Percentiles rank a stretch among this genome's conserved stretches.
Evolutionary conservation across 2,113 vertebrate genomes (phyloP).

Genomic region (Pygoscelis antarcticus): DNA sequence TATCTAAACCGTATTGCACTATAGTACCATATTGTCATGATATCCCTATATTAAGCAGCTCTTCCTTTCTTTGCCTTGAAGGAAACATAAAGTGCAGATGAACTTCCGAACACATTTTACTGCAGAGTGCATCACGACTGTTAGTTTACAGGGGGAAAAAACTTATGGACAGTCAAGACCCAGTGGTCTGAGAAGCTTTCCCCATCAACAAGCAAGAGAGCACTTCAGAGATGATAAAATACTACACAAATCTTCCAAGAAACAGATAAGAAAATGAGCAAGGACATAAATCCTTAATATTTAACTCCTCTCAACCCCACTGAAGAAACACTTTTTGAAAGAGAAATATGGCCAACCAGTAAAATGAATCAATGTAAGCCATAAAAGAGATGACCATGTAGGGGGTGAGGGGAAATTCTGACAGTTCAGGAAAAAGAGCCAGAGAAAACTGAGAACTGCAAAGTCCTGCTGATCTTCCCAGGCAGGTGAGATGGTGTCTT

Average conservation of each 20-base stretch:
- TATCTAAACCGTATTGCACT: background rate
- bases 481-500: background rate
- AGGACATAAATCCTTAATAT: background rate
- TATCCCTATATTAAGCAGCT: background rate
- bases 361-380: background rate
- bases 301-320: background rate
- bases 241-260: background rate
- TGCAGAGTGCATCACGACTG: background rate
- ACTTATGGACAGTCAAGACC: background rate
- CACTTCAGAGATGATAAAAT: constrained; percentile 1
- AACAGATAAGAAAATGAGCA: background rate
- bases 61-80: background rate
- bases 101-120: background rate
- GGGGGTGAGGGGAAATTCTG: background rate
- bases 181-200: background rate
- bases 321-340: background rate
- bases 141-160: background rate
- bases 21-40: background rate
- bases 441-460: background rate
- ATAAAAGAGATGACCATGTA: background rate
- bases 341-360: background rate
- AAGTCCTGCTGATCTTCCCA: background rate
- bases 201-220: background rate
- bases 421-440: background rate
- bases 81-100: background rate